phyloP scores from a whole-genome alignment of 2,113 vertebrate genomes.

The Pogonocichla stellata region DNA sequence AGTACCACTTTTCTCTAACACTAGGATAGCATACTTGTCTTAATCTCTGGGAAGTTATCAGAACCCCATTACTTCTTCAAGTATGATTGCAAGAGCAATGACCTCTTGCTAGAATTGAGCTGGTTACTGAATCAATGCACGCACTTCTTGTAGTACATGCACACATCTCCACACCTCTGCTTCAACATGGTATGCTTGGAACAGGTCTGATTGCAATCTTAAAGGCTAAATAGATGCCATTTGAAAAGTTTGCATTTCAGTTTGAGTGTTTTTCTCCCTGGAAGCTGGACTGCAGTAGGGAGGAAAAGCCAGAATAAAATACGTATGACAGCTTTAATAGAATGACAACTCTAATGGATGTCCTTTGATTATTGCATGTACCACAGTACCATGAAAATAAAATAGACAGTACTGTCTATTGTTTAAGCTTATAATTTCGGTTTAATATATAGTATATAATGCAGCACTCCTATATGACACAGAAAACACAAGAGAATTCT shows the following conservation, averaged over 20 bases:
- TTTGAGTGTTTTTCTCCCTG: not conserved
- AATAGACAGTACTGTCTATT: not conserved
- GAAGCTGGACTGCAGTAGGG: not conserved
- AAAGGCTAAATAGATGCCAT: not conserved
- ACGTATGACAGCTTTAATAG: not conserved
- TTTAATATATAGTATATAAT: not conserved
- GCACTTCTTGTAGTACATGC: not conserved
- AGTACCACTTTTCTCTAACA: not conserved
- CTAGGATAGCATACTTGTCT: not conserved
- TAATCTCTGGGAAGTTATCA: not conserved
- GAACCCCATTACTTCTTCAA: not conserved
- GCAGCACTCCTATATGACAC: not conserved
- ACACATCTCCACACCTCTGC: not conserved
- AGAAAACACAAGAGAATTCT: not conserved
- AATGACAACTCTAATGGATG: not conserved
- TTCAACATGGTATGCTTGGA: not conserved
- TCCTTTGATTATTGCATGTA: not conserved
- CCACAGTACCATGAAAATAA: not conserved
- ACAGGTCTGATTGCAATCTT: not conserved
- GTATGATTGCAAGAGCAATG: not conserved
- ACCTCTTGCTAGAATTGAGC: not conserved
- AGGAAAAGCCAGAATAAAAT: not conserved
- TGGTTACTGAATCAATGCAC: not conserved
- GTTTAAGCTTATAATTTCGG: constrained; percentile 15
- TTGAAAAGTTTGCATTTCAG: not conserved